Conservation (phyloP, 2,113 vertebrate genomes). For the Serilophus lunatus region DNA sequence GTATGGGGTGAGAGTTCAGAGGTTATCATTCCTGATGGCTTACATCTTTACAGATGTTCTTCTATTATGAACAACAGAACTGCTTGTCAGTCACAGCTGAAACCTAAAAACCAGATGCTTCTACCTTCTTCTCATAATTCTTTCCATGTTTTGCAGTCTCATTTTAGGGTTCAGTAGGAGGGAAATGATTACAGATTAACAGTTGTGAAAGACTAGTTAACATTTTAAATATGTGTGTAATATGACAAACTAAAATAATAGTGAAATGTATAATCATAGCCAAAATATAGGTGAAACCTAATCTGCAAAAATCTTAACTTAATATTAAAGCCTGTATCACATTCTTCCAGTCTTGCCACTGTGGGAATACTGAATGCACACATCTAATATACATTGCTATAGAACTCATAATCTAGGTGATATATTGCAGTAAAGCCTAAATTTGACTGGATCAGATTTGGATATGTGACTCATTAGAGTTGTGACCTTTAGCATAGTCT, state of each 20-base stretch:
- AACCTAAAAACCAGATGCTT: background rate
- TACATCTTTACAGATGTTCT: constrained; percentile 54
- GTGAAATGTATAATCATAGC: background rate
- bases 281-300: constrained; percentile 42
- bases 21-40: constrained; percentile 54
- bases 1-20: constrained; percentile 43
- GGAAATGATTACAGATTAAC: background rate
- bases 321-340: background rate
- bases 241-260: background rate
- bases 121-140: background rate
- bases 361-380: background rate
- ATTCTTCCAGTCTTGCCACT: background rate
- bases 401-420: background rate
- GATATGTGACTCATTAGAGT: background rate
- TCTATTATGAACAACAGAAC: constrained; percentile 24
- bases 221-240: constrained; percentile 5
- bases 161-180: background rate
- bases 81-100: background rate
- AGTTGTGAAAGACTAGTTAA: constrained; percentile 4
- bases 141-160: background rate
- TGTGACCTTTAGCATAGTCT: background rate
- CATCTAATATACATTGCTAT: background rate
- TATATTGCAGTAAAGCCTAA: background rate
- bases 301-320: constrained; percentile 6
- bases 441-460: background rate